These are phyloP conservation scores for Operophtera brumata DNA, from an alignment of 2,888 invertebrate species.

Conservation along the genomic window DNA sequence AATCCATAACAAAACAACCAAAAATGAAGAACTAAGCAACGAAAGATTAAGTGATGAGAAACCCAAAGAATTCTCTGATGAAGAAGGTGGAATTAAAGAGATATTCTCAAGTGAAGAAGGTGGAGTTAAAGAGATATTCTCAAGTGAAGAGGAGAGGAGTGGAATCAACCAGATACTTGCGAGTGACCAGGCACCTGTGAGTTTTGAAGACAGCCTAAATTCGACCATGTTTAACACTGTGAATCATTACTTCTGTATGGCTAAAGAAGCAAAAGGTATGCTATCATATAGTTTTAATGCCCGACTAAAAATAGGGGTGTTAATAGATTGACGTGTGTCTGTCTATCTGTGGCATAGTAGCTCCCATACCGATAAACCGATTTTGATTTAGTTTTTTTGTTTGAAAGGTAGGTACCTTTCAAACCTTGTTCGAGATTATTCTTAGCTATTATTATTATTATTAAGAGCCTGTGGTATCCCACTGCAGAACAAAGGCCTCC, in stretches of 20 bases:
- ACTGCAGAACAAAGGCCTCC: too few species aligned
- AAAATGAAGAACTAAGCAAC: neutral
- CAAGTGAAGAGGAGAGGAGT: neutral
- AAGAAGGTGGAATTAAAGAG: neutral
- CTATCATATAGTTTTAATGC: too few species aligned
- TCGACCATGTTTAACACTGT: conserved; percentile 42
- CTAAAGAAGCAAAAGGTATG: conserved; percentile 37
- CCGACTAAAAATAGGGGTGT: too few species aligned
- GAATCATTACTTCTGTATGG: conserved; percentile 46
- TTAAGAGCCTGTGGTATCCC: too few species aligned
- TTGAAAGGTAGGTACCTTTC: too few species aligned
- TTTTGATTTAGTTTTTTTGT: too few species aligned
- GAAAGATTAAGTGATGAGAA: neutral
- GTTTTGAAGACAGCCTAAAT: conserved; percentile 27
- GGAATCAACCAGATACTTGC: neutral
- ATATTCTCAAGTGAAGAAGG: neutral
- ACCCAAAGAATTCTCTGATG: neutral
- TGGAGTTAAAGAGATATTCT: neutral
- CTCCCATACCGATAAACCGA: too few species aligned
- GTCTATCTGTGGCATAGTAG: too few species aligned
- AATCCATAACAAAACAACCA: neutral
- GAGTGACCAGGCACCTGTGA: neutral
- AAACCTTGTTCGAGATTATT: too few species aligned
- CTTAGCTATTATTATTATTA: too few species aligned
- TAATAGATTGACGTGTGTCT: too few species aligned